Percentiles rank a stretch among this genome's conserved stretches.
Evolutionary conservation across 2,888 invertebrate genomes (phyloP).

Genomic region (Agriopis leucophaearia): DNA sequence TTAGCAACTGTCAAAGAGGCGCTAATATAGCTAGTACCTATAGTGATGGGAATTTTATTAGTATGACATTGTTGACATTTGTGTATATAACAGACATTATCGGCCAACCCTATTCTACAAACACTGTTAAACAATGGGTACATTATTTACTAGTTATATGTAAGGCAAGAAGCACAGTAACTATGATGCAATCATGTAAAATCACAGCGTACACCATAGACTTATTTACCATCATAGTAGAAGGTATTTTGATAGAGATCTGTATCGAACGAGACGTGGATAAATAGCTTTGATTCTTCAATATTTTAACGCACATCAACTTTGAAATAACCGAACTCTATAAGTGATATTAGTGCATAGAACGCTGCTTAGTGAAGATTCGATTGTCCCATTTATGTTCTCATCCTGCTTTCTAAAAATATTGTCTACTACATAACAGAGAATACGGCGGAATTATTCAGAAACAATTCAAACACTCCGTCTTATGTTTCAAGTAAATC

Average conservation of each 20-base stretch:
- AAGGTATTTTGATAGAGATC: slow-evolving; percentile 17
- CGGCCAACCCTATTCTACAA: background rate
- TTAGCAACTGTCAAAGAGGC: too few species aligned
- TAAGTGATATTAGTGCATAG: slow-evolving; percentile 3
- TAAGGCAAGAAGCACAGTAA: background rate
- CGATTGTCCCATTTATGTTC: slow-evolving; percentile 24
- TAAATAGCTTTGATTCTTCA: slow-evolving; percentile 3
- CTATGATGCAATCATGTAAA: slow-evolving; percentile 8
- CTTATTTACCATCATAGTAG: slow-evolving; percentile 25
- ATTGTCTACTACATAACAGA: slow-evolving; percentile 21
- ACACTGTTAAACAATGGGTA: background rate
- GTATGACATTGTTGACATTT: too few species aligned
- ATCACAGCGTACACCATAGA: slow-evolving; percentile 20
- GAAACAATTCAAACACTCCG: slow-evolving; percentile 57
- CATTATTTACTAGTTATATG: background rate
- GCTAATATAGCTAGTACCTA: too few species aligned
- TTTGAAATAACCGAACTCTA: slow-evolving; percentile 27
- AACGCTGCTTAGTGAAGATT: slow-evolving; percentile 5
- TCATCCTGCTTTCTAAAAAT: slow-evolving; percentile 21
- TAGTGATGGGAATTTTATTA: too few species aligned
- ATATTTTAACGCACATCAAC: background rate
- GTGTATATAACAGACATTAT: too few species aligned
- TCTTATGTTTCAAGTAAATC: slow-evolving; percentile 81
- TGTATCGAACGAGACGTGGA: slow-evolving; percentile 23
- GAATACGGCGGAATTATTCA: slow-evolving; percentile 38